Conservation (phyloP, 2,797 vertebrate genomes). For the Phylloscopus collybita region DNA sequence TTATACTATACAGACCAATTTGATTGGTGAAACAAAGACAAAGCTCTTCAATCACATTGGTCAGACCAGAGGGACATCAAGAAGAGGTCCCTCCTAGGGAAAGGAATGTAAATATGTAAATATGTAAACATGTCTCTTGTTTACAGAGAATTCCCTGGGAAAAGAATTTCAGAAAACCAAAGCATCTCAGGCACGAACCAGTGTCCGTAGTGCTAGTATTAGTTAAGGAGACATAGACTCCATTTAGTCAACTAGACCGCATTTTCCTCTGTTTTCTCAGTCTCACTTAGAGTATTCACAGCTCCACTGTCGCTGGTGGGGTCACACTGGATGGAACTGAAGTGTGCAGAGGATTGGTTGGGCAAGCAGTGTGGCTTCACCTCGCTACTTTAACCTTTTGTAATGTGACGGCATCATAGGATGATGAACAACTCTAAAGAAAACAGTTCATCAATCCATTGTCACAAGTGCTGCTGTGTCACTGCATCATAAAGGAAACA, state of each 20-base stretch:
- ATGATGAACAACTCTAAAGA: neutral
- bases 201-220: neutral
- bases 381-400: neutral
- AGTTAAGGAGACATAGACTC: neutral
- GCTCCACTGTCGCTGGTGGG: neutral
- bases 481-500: neutral
- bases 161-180: no score
- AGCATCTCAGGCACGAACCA: no score
- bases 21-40: no score
- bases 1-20: no score
- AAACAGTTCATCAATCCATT: neutral
- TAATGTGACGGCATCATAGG: neutral
- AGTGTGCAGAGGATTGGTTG: neutral
- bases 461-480: neutral
- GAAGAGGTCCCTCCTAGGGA: no score
- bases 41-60: no score
- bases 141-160: no score
- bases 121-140: no score
- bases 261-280: neutral
- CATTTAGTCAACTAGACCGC: neutral
- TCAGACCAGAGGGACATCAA: no score
- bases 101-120: no score
- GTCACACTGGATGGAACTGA: neutral
- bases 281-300: neutral
- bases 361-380: neutral